Evolutionary conservation across 2,113 vertebrate species (phyloP).

Genomic region (Rhea pennata): DNA sequence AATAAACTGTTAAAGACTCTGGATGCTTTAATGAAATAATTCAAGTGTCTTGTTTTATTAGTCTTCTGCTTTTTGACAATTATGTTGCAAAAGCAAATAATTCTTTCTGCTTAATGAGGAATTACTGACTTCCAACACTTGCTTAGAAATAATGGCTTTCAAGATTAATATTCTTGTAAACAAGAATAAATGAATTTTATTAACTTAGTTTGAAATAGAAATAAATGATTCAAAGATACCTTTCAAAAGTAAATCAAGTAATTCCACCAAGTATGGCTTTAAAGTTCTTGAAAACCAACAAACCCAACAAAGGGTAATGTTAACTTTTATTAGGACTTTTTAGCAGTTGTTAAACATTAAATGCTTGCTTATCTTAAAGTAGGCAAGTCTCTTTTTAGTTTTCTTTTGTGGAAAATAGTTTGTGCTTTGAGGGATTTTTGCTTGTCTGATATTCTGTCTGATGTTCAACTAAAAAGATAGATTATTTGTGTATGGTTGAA

Average conservation of each 20-base stretch:
- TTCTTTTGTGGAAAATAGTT: neutral
- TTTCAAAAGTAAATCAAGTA: neutral
- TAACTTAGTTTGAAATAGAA: neutral
- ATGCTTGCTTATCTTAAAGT: neutral
- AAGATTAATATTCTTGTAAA: neutral
- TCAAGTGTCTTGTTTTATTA: neutral
- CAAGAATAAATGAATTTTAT: neutral
- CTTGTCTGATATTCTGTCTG: neutral
- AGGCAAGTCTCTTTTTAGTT: neutral
- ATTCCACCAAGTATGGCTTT: neutral
- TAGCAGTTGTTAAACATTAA: neutral
- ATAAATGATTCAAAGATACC: neutral
- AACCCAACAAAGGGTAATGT: neutral
- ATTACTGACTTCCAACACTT: neutral
- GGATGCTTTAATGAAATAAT: neutral
- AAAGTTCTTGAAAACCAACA: neutral
- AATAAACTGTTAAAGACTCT: neutral
- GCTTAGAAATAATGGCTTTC: neutral
- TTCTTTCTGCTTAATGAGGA: neutral
- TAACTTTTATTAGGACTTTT: neutral
- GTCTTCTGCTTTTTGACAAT: neutral
- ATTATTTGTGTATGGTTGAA: neutral
- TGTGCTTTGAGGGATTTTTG: rapidly evolving
- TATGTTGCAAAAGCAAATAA: neutral
- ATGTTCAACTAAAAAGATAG: neutral